Base-by-base conservation (phyloP, 2,888 invertebrate species). In the Lingula anatina region DNA sequence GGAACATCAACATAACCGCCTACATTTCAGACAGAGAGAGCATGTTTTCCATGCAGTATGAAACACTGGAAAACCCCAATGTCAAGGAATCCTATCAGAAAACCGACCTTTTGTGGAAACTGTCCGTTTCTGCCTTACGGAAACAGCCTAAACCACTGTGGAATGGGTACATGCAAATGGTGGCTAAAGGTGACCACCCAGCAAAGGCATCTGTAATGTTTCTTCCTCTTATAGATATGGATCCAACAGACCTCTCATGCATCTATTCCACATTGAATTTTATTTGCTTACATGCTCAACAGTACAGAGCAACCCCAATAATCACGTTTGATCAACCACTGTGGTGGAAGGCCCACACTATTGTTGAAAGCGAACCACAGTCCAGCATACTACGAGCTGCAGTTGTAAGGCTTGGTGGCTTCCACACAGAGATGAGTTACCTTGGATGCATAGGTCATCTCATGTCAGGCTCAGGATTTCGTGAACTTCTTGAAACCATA, bases 241-340 rank as follows among this genome's bases (percentile, higher is more conserved):
- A 48, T 40, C 52, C 60, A 27, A 54, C 36, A 21, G 50, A 61
- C 37, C n/a, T 54, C 20, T 46, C 55, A 0, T 62, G 62, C 38
- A 53, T 59, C 3, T 56, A 44, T 35, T 55, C 59, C 7, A 56
- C 53, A 1, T 46, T 58, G 24, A 23, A 43, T 9, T 60, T 51
- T 27, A 47, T 61, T 0, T 36, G 42, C 18, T 35, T 46, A 2
- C 54, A 59, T 26, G 41, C 49, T 2, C 36, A 24, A 12, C 26
- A 40, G 9, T 47, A 57, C 26, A 25, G 41, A 2, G 41, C 43
- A 4, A 49, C 47, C n/a, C 58, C 61, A 39, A 44, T 60, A 1
- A 12, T 60, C 15, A 61, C 59, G n/a, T 60, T 61, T 48, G 55
- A 56, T 39, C 56, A 58, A 37, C 57, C 57, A 21, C 45, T 60